Conservation (phyloP, 1,140 invertebrate species). For the Paralvinella palmiformis region DNA sequence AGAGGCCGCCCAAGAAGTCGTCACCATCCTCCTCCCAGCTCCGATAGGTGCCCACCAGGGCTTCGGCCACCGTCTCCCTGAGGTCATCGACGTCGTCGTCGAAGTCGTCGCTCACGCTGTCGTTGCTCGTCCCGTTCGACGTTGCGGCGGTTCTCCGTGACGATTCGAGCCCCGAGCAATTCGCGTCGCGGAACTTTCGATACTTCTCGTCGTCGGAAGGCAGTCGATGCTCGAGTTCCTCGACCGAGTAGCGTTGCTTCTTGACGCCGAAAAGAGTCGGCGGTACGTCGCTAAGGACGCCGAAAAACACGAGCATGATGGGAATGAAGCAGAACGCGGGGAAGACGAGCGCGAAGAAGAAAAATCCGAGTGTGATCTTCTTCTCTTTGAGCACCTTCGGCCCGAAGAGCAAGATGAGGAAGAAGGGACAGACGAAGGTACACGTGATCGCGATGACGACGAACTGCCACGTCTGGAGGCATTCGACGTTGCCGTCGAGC, state of each 20-base stretch:
- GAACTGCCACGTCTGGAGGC: conserved; percentile 4
- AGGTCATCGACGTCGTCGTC: not conserved
- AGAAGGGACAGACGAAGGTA: conserved; percentile 1
- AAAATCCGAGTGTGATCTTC: not conserved
- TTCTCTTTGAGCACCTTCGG: not conserved
- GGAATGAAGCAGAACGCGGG: not conserved
- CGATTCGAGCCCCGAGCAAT: not conserved
- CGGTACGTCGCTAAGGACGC: too few relatives aligned
- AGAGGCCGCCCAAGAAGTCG: not conserved
- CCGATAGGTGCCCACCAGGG: not conserved
- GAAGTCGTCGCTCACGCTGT: not conserved
- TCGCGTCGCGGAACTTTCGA: not conserved
- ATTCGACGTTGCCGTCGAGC: conserved; percentile 2
- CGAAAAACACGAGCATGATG: not conserved
- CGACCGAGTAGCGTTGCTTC: too few relatives aligned
- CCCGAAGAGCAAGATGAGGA: conserved; percentile 4
- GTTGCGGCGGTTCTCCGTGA: not conserved
- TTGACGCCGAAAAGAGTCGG: too few relatives aligned
- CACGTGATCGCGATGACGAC: not conserved
- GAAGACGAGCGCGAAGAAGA: not conserved
- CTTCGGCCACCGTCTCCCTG: not conserved
- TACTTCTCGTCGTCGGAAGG: not conserved
- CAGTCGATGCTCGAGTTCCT: too few relatives aligned
- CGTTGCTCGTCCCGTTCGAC: not conserved
- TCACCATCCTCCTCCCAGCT: too few relatives aligned